Percentiles rank a stretch among this genome's conserved stretches.
Conservation (phyloP, 2,888 invertebrate genomes). For the Brenthis hecate region DNA sequence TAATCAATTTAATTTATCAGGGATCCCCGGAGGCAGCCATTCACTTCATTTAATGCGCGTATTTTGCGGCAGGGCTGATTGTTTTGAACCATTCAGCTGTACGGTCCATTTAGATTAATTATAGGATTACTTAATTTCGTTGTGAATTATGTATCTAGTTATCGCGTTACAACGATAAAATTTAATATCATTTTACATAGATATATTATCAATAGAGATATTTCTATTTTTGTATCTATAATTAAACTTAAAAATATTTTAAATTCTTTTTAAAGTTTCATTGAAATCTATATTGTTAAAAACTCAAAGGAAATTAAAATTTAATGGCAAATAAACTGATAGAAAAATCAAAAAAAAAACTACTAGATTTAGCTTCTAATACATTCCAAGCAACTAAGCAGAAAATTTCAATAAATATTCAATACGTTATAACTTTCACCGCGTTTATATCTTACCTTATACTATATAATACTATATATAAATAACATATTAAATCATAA, state of each 20-base stretch:
- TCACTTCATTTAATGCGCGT: conserved; percentile 83
- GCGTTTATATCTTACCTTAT: no score
- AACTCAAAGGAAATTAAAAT: no score
- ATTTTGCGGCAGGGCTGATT: conserved; percentile 82
- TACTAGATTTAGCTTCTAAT: no score
- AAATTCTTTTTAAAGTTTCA: no score
- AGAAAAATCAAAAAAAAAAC: no score
- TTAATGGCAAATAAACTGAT: no score
- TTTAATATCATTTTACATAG: conserved; percentile 18
- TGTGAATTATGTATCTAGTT: conserved; percentile 64
- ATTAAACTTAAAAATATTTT: no score
- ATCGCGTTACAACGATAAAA: conserved; percentile 46
- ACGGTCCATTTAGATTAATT: conserved; percentile 83
- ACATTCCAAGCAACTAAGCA: no score
- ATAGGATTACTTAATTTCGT: conserved; percentile 81
- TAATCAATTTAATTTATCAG: conserved; percentile 83
- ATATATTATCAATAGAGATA: neutral
- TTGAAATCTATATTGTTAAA: no score
- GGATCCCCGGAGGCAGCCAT: conserved; percentile 80
- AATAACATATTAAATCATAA: neutral
- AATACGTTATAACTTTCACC: no score
- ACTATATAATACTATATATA: neutral
- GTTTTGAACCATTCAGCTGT: conserved; percentile 82
- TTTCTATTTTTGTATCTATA: no score
- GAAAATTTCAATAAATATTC: no score